These are phyloP conservation scores for Istiophorus platypterus DNA, from an alignment of 2,113 vertebrate species.

Conservation along the genomic window DNA sequence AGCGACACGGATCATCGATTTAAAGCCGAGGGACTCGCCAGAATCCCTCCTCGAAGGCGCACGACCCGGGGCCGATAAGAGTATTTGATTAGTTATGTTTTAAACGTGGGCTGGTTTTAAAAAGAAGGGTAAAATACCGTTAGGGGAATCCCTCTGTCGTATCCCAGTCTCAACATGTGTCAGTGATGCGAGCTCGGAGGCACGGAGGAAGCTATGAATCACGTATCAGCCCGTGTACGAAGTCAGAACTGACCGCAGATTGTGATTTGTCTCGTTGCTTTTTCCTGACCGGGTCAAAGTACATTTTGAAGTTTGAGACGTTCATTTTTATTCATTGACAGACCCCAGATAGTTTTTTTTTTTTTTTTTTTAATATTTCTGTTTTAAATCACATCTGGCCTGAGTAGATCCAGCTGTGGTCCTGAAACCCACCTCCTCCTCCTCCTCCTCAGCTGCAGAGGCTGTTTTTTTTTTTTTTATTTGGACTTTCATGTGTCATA, in stretches of 20 bases:
- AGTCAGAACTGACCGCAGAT: background rate
- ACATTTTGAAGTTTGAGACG: background rate
- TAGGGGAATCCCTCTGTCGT: background rate
- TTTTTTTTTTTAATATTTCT: background rate
- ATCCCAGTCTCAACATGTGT: slow-evolving; percentile 43
- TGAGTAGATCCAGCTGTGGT: background rate
- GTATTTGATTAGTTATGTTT: background rate
- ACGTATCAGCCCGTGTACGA: background rate
- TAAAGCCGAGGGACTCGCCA: background rate
- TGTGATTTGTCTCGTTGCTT: background rate
- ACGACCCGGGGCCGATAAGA: background rate
- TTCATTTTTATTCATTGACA: background rate
- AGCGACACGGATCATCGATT: background rate
- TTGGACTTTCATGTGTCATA: slow-evolving; percentile 26
- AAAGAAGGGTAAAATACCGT: background rate
- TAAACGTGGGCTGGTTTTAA: background rate
- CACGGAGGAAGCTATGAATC: slow-evolving; percentile 52
- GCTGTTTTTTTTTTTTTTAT: slow-evolving; percentile 13
- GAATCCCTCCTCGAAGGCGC: background rate
- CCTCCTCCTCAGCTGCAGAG: background rate
- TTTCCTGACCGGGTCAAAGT: background rate
- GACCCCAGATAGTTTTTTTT: background rate
- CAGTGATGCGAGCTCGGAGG: slow-evolving; percentile 44
- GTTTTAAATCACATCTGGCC: background rate
- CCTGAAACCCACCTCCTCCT: background rate